Conservation (phyloP, 2,797 vertebrate genomes). For the Coregonus suidteri region DNA sequence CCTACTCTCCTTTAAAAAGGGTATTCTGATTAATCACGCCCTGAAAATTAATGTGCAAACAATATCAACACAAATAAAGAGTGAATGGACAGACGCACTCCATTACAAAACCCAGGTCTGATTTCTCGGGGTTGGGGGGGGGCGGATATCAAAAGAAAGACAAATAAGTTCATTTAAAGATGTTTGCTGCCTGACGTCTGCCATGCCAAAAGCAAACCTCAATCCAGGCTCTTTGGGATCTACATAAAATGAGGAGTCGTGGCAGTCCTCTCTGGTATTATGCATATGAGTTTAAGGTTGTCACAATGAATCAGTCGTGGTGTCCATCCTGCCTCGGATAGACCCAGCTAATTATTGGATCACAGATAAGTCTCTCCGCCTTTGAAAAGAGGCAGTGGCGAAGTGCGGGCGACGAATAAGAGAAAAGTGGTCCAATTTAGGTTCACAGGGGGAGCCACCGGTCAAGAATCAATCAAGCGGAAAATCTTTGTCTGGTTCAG, state of each 20-base stretch:
- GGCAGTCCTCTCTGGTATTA: constrained; percentile 74
- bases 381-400: constrained; percentile 57
- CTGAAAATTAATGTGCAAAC: neutral
- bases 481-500: constrained; percentile 72
- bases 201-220: constrained; percentile 70
- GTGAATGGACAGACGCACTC: no score
- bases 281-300: constrained; percentile 82
- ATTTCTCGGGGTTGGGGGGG: neutral
- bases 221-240: constrained; percentile 77
- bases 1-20: no score
- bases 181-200: constrained; percentile 60
- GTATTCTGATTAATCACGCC: neutral
- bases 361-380: constrained; percentile 66
- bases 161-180: constrained; percentile 74
- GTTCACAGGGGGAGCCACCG: constrained; percentile 55
- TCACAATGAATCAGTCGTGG: constrained; percentile 78
- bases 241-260: constrained; percentile 80
- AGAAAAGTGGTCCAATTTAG: constrained; percentile 34
- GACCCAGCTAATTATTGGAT: constrained; percentile 81
- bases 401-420: constrained; percentile 22
- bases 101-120: neutral
- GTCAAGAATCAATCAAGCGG: constrained; percentile 75
- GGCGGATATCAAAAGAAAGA: constrained; percentile 26
- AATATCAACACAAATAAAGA: neutral
- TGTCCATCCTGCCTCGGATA: constrained; percentile 73